Conservation (phyloP, 2,113 vertebrate species). For the Aegithalos caudatus region DNA sequence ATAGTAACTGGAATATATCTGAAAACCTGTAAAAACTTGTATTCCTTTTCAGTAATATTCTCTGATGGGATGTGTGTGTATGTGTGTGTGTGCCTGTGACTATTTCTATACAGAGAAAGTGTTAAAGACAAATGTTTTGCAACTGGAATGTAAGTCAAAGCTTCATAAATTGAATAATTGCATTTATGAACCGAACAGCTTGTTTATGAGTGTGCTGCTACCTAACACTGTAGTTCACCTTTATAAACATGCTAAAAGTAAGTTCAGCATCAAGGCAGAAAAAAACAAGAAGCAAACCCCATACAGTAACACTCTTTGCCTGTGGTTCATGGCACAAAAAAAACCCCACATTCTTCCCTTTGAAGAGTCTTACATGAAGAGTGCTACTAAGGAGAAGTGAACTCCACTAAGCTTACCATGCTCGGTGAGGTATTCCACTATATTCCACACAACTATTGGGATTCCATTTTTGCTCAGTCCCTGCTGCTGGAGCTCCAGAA, state of each 20-base stretch:
- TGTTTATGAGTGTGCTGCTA: neutral
- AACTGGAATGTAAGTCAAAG: neutral
- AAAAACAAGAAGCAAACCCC: neutral
- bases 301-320: neutral
- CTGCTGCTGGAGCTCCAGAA: conserved; percentile 76
- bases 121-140: neutral
- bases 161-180: neutral
- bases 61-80: neutral
- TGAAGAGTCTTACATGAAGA: neutral
- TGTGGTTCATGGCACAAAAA: neutral
- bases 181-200: neutral
- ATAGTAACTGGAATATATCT: neutral
- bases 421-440: conserved; percentile 82
- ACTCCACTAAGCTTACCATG: conserved; percentile 73
- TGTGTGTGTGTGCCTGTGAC: fast-evolving
- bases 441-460: conserved; percentile 77
- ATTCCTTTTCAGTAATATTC: neutral
- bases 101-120: neutral
- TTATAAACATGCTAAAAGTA: neutral
- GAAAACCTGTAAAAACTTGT: neutral
- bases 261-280: neutral
- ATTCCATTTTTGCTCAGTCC: conserved; percentile 80
- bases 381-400: neutral
- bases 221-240: neutral
- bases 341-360: neutral